These are phyloP conservation scores for Hydroisotoma schaefferi DNA, from an alignment of 2,888 invertebrate species.

Conservation along the genomic window DNA sequence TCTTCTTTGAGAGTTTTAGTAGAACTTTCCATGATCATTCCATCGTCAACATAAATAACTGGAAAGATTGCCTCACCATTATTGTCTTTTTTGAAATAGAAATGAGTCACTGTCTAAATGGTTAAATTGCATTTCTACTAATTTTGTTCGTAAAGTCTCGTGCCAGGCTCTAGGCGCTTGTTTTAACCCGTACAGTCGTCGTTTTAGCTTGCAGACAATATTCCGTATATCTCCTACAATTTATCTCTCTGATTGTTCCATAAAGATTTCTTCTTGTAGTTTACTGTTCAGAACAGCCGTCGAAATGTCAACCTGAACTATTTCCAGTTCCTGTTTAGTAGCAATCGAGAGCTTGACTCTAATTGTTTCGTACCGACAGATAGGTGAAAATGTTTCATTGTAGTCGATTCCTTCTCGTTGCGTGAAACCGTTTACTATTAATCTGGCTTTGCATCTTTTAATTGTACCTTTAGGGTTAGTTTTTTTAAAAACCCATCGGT, in stretches of 20 bases:
- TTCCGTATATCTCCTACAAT: background rate
- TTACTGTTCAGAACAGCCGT: background rate
- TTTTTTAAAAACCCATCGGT: slow-evolving; percentile 1
- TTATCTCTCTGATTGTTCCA: background rate
- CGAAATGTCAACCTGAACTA: background rate
- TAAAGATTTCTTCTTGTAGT: background rate
- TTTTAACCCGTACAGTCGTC: slow-evolving; percentile 45
- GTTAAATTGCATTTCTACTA: slow-evolving; percentile 20
- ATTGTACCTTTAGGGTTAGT: background rate
- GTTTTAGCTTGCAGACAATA: slow-evolving; percentile 23
- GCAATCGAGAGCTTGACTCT: background rate
- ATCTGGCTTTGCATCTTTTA: background rate
- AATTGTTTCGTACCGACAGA: slow-evolving; percentile 2
- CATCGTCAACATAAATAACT: slow-evolving; percentile 45
- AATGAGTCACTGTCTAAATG: slow-evolving; percentile 23
- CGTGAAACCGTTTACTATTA: background rate
- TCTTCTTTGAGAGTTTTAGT: background rate
- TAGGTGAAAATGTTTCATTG: background rate
- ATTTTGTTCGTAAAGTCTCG: slow-evolving; percentile 19
- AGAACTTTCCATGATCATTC: slow-evolving; percentile 9
- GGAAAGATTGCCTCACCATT: slow-evolving; percentile 15
- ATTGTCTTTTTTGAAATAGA: slow-evolving; percentile 11
- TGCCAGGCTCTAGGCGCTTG: slow-evolving; percentile 45
- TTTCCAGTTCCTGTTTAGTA: background rate
- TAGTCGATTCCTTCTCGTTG: slow-evolving; percentile 2